Conservation (phyloP, 2,113 vertebrate genomes). For the Mus musculus region DNA sequence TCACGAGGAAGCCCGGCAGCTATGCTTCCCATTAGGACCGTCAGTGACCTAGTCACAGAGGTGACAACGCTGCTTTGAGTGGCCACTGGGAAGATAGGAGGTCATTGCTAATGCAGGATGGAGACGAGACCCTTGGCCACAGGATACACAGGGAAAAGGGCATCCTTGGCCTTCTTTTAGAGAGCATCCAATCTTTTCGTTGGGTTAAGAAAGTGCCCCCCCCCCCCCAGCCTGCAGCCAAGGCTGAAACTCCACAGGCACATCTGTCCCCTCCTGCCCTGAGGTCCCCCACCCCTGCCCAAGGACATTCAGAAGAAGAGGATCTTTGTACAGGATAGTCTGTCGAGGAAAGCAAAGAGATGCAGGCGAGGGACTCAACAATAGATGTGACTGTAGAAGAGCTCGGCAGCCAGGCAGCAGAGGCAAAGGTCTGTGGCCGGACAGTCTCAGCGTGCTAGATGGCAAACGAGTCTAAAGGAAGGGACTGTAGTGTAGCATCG, state of each 20-base stretch:
- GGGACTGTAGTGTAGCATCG: rapidly evolving
- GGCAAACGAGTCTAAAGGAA: neutral
- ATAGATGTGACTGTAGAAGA: neutral
- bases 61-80: neutral
- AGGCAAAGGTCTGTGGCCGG: neutral
- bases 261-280: neutral
- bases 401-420: neutral
- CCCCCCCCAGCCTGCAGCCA: no score
- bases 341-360: neutral
- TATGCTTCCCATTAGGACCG: neutral
- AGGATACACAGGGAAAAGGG: neutral
- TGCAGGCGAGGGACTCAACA: neutral
- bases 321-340: neutral
- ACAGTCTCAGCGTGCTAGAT: neutral
- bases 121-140: neutral
- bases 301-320: neutral
- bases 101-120: neutral
- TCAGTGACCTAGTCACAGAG: neutral
- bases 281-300: neutral
- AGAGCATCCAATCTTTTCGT: neutral
- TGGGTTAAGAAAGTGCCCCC: neutral
- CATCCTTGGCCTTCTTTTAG: neutral
- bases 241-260: neutral
- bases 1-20: neutral
- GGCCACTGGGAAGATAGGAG: neutral